These are phyloP conservation scores for Gymnobelideus leadbeateri DNA, from an alignment of 2,113 vertebrate genomes.

Conservation along the genomic window DNA sequence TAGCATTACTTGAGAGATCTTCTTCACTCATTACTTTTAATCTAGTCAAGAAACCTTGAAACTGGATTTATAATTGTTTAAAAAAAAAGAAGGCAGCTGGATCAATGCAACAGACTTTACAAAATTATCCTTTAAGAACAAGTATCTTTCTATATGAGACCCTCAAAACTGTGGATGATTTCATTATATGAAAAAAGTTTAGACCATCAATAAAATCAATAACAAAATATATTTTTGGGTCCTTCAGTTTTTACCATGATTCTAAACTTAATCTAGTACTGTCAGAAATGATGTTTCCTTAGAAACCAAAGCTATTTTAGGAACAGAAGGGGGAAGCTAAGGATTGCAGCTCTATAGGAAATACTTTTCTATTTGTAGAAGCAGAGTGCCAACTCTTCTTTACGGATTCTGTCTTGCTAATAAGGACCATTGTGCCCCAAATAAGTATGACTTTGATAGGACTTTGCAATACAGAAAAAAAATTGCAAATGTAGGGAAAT, in stretches of 20 bases:
- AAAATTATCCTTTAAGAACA: neutral
- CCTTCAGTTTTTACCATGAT: neutral
- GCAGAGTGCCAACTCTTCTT: neutral
- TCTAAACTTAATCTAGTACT: neutral
- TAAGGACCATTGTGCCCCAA: too few relatives aligned
- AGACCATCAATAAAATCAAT: neutral
- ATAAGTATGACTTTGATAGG: neutral
- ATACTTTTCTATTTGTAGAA: neutral
- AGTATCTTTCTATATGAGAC: neutral
- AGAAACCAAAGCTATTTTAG: neutral
- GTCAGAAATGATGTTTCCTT: neutral
- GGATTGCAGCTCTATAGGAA: neutral
- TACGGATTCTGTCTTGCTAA: neutral
- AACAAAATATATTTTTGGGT: neutral
- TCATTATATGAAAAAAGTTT: neutral
- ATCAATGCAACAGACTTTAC: neutral
- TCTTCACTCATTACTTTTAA: neutral
- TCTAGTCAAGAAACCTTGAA: neutral
- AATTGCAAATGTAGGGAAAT: neutral
- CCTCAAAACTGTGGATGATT: neutral
- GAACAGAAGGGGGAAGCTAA: neutral
- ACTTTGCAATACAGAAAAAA: neutral
- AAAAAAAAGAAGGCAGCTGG: neutral
- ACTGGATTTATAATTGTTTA: neutral
- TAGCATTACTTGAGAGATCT: neutral